phyloP scores from a whole-genome alignment of 2,113 vertebrate species.

The Pachycephala philippinensis region DNA sequence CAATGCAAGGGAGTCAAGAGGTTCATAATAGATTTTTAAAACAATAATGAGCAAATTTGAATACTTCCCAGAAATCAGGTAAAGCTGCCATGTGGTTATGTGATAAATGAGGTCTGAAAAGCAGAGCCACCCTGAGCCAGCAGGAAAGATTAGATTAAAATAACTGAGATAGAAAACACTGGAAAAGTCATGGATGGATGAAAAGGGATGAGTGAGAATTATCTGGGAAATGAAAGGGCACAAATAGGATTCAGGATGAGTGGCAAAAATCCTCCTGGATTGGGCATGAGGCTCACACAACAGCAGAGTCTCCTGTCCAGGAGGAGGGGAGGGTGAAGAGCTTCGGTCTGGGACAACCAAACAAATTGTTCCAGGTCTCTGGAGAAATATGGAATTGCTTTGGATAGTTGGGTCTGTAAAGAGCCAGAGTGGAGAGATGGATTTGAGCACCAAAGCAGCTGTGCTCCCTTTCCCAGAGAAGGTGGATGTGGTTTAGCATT shows the following conservation, averaged over 20 bases:
- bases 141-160: conserved; percentile 4
- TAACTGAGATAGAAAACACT: background rate
- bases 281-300: background rate
- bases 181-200: background rate
- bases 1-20: background rate
- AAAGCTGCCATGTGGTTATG: background rate
- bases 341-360: background rate
- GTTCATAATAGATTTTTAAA: background rate
- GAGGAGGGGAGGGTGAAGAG: background rate
- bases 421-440: background rate
- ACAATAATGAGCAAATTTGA: background rate
- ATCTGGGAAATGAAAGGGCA: background rate
- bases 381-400: background rate
- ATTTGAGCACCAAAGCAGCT: background rate
- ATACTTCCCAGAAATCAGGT: background rate
- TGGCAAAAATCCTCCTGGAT: background rate
- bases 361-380: background rate
- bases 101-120: conserved; percentile 37
- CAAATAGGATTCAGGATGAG: background rate
- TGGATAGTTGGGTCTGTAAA: background rate
- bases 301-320: background rate
- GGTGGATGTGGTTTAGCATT: background rate
- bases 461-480: background rate
- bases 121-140: background rate
- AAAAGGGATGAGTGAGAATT: background rate